These are phyloP conservation scores for Crioceris asparagi DNA, from an alignment of 2,888 invertebrate species.

Conservation along the genomic window DNA sequence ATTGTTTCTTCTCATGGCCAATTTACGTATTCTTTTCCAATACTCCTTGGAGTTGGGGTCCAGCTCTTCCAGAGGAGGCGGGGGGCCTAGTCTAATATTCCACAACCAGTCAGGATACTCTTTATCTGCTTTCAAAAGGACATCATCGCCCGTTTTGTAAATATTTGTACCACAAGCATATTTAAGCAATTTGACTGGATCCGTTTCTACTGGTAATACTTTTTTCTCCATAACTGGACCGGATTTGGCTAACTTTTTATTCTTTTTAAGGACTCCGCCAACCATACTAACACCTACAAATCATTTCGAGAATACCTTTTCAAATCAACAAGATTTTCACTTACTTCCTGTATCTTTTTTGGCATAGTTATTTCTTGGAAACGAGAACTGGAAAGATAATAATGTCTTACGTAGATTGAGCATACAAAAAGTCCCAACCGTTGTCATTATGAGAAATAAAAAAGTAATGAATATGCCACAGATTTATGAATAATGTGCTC, in stretches of 20 bases:
- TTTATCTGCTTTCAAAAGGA: constrained; percentile 60
- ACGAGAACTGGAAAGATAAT: no score
- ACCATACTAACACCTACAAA: constrained; percentile 35
- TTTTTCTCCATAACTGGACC: constrained; percentile 57
- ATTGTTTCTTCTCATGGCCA: constrained; percentile 54
- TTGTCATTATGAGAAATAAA: no score
- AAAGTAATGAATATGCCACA: no score
- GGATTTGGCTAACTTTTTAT: constrained; percentile 52
- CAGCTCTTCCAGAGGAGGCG: constrained; percentile 58
- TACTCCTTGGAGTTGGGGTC: constrained; percentile 72
- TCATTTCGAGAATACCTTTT: constrained; percentile 1
- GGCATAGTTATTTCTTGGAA: constrained; percentile 26
- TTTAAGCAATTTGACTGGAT: constrained; percentile 61
- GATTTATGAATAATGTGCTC: no score
- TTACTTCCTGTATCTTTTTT: constrained; percentile 28
- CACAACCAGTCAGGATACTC: constrained; percentile 94
- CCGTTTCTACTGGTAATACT: constrained; percentile 73
- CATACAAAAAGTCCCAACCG: no score
- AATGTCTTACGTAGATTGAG: no score
- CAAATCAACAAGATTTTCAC: constrained; percentile 8
- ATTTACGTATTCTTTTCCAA: constrained; percentile 63
- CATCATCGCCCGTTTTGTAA: constrained; percentile 66
- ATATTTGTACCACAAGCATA: constrained; percentile 83
- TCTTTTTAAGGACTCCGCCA: constrained; percentile 41
- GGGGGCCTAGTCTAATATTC: constrained; percentile 54